phyloP scores from a whole-genome alignment of 2,797 vertebrate species.

The Gymnoscopelus microlampas region DNA sequence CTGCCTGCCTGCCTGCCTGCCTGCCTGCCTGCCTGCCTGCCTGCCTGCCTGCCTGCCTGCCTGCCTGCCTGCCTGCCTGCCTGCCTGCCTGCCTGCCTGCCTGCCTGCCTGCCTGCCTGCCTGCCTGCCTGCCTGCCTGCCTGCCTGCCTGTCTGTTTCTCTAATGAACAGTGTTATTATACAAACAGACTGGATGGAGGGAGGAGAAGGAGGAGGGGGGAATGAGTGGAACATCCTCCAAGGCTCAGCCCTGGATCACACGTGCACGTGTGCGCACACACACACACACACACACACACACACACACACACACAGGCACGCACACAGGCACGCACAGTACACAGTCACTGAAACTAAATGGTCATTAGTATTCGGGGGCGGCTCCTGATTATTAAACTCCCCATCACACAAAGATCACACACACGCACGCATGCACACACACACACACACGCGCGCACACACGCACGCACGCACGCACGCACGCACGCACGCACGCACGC shows the following conservation, averaged over 20 bases:
- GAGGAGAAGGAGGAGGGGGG: too few species aligned
- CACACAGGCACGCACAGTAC: constrained; percentile 23
- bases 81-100: too few species aligned
- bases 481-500: constrained; percentile 36
- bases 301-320: constrained; percentile 25
- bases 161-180: too few species aligned
- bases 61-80: too few species aligned
- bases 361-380: constrained; percentile 64
- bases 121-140: too few species aligned
- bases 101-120: too few species aligned
- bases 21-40: too few species aligned
- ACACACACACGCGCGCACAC: constrained; percentile 32
- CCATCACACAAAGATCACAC: constrained; percentile 65
- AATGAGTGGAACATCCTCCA: too few species aligned
- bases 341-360: constrained; percentile 48
- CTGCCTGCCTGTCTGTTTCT: too few species aligned
- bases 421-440: constrained; percentile 33
- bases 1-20: too few species aligned
- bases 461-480: constrained; percentile 16
- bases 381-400: constrained; percentile 74
- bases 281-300: constrained; percentile 3
- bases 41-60: too few species aligned
- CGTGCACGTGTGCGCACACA: constrained; percentile 61
- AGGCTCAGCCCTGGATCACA: constrained; percentile 11
- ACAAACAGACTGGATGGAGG: too few species aligned